Evolutionary conservation across 2,797 vertebrate species (phyloP), one percentile per base, ranked within the genome.

Genomic region (Urosaurus nigricauda): DNA sequence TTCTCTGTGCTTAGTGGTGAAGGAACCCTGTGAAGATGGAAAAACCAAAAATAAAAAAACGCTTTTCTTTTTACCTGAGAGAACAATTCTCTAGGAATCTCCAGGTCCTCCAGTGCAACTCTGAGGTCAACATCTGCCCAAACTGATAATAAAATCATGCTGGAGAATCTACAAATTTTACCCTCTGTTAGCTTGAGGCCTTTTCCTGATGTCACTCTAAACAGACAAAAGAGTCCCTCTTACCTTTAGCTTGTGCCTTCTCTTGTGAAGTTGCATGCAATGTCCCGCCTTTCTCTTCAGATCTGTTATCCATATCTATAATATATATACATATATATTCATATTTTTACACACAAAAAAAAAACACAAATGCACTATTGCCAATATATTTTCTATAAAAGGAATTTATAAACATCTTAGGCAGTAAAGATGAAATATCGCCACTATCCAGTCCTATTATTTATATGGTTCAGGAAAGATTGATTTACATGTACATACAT

Each of bases 261-360:
- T 94, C 94, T 80, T 91, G 88, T 0, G 96, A 92, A 47, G 86
- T 47, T 51, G 92, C 85, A 79, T 90, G 85, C 1, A 79, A 80
- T 0, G 37, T 79, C 83, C 93, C 91, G 0, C 80, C 88, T 70
- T 90, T 95, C 43, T 95, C 93, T 71, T 93, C 92, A 75, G 90
- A 89, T 37, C 26, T 79, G 47, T 78, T 89, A 84, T 94, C 95
- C 95, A 96, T 96, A 87, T 8, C 96, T 97, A 87, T 21, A 5
- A 90, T 73, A 92, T 37, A 89, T 68, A 8, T 0, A 43, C 80
- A 12, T 3, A 74, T 35, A 88, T n/a, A 21, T 0, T 1, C 2
- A 79, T 70, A 19, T 65, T 0, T 12, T 43, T 51, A 51, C 47
- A 51, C 47, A 9, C 47, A 51, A n/a, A n/a, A n/a, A n/a, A n/a